Evolutionary conservation across 1,140 invertebrate species (phyloP).

Genomic region (Littorina saxatilis): DNA sequence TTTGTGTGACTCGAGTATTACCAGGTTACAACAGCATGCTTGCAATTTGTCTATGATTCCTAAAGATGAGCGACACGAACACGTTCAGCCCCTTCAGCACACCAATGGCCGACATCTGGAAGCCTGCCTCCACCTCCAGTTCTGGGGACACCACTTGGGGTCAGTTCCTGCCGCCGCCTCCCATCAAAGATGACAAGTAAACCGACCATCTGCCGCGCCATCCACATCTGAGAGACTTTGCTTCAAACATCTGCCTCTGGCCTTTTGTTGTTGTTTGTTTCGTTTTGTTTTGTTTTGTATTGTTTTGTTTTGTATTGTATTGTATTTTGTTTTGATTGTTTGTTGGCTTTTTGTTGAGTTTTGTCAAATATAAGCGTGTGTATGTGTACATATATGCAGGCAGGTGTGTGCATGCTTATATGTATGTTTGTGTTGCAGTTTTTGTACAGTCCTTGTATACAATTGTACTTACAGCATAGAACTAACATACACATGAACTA

Average conservation of each 20-base stretch:
- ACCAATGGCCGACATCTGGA: slow-evolving; percentile 64
- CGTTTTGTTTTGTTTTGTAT: too few species aligned
- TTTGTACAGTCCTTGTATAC: too few species aligned
- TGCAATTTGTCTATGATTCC: too few species aligned
- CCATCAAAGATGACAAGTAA: slow-evolving; percentile 28
- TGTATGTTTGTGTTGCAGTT: too few species aligned
- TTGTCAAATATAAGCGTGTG: neutral
- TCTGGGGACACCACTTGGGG: slow-evolving; percentile 33
- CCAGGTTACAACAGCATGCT: too few species aligned
- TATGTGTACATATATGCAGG: too few species aligned
- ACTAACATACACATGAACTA: too few species aligned
- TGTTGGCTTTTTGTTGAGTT: neutral
- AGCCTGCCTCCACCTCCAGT: slow-evolving; percentile 54
- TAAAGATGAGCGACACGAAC: slow-evolving; percentile 35
- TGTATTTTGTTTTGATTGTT: neutral
- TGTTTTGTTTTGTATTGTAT: too few species aligned
- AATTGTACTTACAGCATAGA: too few species aligned
- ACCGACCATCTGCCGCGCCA: neutral
- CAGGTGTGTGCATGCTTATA: too few species aligned
- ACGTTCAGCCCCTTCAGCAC: slow-evolving; percentile 64
- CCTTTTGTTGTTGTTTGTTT: neutral
- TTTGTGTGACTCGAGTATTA: too few species aligned
- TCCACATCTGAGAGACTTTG: slow-evolving; percentile 6
- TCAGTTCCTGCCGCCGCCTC: slow-evolving; percentile 36
- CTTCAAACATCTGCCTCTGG: neutral